Base-by-base conservation (phyloP, 2,113 vertebrate genomes). In the Thamnaconus septentrionalis region DNA sequence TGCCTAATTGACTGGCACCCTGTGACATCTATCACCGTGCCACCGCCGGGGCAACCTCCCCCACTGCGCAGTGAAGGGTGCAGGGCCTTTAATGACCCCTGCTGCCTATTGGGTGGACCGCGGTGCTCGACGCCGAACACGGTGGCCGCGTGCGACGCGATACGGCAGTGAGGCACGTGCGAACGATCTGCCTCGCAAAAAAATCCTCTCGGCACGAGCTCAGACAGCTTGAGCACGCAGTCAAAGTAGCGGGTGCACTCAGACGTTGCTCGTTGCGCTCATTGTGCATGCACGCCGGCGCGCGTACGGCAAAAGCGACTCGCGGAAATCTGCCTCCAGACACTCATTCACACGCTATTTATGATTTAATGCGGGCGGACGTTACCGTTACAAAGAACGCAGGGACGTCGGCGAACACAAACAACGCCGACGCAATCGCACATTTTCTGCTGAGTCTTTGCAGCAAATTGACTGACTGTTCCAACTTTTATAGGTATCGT, bases 1-100 rank as follows among this genome's bases (percentile, higher is more conserved):
- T 86, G 89, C 86, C 83, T 90, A 91, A 91, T 52, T 91, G 88
- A 92, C 81, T 82, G 90, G 84, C 90, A 88, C 83, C 81, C 75
- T 43, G 64, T 71, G 64, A 75, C 88, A 92, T 91, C 87, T 86
- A 91, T 92, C 90, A 92, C 90, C 40, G 42, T 80, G 83, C 82
- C 83, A 83, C 63, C 71, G 85, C 85, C 88, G 88, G 87, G 86
- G 73, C 81, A 85, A 71, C 76, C 78, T 70, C 79, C 80, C 82
- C 72, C 57, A 31, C 18, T 31, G 6, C 80, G 82, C 53, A 76
- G 75, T 61, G 53, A 40, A 71, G 66, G 71, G 84, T 73, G 64
- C 84, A 70, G 68, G 73, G 81, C 80, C 85, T 81, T 1, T 86
- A 85, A 85, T 87, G 84, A 87, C 84, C 68, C 75, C 75, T 73